Percentiles rank a stretch among this genome's conserved stretches.
Evolutionary conservation across 2,888 invertebrate species (phyloP).

Genomic region (Stenurella melanura): DNA sequence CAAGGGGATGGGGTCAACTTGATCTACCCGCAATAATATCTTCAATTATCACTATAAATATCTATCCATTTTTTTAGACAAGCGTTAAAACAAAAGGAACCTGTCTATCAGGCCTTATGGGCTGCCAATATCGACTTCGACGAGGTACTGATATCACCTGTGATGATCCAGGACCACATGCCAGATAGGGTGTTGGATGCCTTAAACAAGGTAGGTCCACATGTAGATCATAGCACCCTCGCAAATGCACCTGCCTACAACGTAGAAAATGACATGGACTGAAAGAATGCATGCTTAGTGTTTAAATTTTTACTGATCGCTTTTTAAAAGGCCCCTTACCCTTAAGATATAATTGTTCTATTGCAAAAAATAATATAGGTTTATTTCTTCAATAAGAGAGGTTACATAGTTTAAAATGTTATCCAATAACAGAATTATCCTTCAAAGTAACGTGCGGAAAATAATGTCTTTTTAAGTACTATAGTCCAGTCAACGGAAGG

Average conservation of each 20-base stretch:
- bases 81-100: constrained; percentile 82
- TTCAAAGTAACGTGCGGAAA: neutral
- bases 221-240: constrained; percentile 46
- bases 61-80: constrained; percentile 74
- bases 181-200: constrained; percentile 90
- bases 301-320: constrained; percentile 10
- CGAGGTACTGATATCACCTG: constrained; percentile 91
- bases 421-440: neutral
- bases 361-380: neutral
- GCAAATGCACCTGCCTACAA: constrained; percentile 43
- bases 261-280: constrained; percentile 56
- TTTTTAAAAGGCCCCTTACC: neutral
- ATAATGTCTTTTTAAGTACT: no score
- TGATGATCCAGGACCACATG: constrained; percentile 94
- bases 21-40: no score
- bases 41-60: neutral
- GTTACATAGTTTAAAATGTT: neutral
- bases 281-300: constrained; percentile 49
- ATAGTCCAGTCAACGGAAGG: no score
- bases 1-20: no score
- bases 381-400: neutral
- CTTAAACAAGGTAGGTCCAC: constrained; percentile 83
- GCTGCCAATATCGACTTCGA: constrained; percentile 89
- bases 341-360: neutral
- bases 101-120: constrained; percentile 92